These are phyloP conservation scores for Pterostichus madidus DNA, from an alignment of 2,888 invertebrate species.

Conservation along the genomic window DNA sequence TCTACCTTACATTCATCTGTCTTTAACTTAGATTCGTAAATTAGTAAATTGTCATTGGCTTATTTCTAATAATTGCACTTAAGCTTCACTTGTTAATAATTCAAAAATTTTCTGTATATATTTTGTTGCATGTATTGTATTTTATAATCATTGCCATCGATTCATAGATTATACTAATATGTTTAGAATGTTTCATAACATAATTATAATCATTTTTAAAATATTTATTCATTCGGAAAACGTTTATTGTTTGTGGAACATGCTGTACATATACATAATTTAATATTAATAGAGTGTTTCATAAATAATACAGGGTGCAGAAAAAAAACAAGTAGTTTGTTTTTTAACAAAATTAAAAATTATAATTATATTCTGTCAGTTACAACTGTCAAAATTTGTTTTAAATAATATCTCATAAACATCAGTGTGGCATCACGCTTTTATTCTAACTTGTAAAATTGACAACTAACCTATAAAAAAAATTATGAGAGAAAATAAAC, in stretches of 20 bases:
- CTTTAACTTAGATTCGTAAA: constrained; percentile 9
- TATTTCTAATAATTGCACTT: constrained; percentile 37
- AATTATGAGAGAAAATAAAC: no score
- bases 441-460: no score
- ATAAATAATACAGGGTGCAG: not conserved
- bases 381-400: no score
- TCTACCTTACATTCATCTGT: constrained; percentile 39
- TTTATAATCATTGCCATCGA: constrained; percentile 64
- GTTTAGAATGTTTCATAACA: constrained; percentile 14
- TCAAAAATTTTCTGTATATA: constrained; percentile 36
- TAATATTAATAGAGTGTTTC: constrained; percentile 15
- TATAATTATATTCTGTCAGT: no score
- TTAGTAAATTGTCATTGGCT: constrained; percentile 49
- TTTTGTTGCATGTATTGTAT: constrained; percentile 46
- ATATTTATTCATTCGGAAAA: no score
- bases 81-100: constrained; percentile 15
- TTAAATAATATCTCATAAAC: no score
- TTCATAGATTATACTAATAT: constrained; percentile 28
- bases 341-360: no score
- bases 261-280: no score
- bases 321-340: no score
- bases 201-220: not conserved
- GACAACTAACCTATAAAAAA: no score
- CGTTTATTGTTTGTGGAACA: no score
- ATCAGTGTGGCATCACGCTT: no score